phyloP scores from a whole-genome alignment of 2,797 vertebrate species.

The Bovichtus variegatus region DNA sequence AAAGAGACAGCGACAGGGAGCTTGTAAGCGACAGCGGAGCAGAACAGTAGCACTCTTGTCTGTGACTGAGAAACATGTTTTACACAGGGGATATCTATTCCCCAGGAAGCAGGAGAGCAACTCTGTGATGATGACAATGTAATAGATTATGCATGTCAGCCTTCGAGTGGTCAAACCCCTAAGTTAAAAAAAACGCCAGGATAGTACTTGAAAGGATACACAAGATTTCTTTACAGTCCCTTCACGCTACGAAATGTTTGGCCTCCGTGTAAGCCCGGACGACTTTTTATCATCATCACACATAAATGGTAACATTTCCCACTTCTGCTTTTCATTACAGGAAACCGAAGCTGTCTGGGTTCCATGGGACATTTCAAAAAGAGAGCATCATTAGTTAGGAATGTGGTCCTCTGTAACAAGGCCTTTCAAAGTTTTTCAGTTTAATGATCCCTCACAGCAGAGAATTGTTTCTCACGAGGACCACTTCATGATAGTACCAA shows the following conservation, averaged over 20 bases:
- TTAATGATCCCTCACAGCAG: constrained; percentile 47
- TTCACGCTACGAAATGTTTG: constrained; percentile 43
- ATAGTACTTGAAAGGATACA: constrained; percentile 58
- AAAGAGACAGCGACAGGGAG: constrained; percentile 78
- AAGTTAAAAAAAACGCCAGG: constrained; percentile 68
- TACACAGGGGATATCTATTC: constrained; percentile 65
- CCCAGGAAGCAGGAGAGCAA: constrained; percentile 57
- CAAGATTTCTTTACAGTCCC: constrained; percentile 17
- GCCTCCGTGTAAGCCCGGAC: constrained; percentile 38
- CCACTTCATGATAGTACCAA: background rate
- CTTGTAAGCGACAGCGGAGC: constrained; percentile 49
- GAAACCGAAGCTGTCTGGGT: constrained; percentile 26
- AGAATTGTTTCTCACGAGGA: constrained; percentile 6
- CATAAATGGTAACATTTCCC: constrained; percentile 52
- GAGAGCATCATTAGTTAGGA: constrained; percentile 48
- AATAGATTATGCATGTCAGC: constrained; percentile 77
- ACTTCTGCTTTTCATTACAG: constrained; percentile 53
- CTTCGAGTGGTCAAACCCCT: constrained; percentile 65
- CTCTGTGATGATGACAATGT: constrained; percentile 62
- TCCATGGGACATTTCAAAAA: constrained; percentile 42
- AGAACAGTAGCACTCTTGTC: constrained; percentile 64
- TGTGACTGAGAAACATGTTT: constrained; percentile 46
- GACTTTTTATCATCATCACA: constrained; percentile 61
- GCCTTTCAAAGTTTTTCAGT: constrained; percentile 36
- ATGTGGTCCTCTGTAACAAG: constrained; percentile 11